Evolutionary conservation across 2,888 invertebrate species (phyloP).

Genomic region (Corythucha ciliata): DNA sequence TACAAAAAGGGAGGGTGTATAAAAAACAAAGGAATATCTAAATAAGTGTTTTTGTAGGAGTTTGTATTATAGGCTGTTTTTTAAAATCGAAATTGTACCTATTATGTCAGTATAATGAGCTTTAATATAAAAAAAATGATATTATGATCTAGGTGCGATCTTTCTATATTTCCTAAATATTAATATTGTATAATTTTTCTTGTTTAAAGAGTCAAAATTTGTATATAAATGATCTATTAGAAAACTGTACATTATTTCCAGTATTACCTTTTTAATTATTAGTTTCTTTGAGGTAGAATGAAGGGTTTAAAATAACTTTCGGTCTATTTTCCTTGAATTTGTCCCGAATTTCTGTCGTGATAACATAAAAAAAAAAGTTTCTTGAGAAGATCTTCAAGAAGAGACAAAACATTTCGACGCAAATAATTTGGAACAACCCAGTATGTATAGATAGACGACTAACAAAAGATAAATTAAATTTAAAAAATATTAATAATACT

Average conservation of each 20-base stretch:
- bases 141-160: conserved; percentile 30
- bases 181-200: conserved; percentile 17
- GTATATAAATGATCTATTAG: conserved; percentile 24
- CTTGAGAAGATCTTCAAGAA: no score
- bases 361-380: no score
- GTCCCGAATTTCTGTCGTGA: conserved; percentile 3
- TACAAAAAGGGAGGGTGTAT: conserved; percentile 6
- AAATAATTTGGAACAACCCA: conserved; percentile 30
- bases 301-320: conserved; percentile 3
- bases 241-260: conserved; percentile 28
- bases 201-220: conserved; percentile 27
- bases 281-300: conserved; percentile 1
- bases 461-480: conserved; percentile 17
- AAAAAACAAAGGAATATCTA: conserved; percentile 23
- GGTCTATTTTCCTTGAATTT: not conserved
- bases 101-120: conserved; percentile 31
- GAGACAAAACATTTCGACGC: conserved; percentile 8
- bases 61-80: conserved; percentile 29
- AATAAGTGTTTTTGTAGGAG: conserved; percentile 30
- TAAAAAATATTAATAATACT: no score
- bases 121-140: conserved; percentile 29
- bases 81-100: conserved; percentile 27
- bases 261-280: conserved; percentile 25
- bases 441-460: conserved; percentile 32
- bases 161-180: conserved; percentile 21